Percentiles rank a stretch among this genome's conserved stretches.
Evolutionary conservation across 2,888 invertebrate genomes (phyloP).

Genomic region (Phengaris arion): DNA sequence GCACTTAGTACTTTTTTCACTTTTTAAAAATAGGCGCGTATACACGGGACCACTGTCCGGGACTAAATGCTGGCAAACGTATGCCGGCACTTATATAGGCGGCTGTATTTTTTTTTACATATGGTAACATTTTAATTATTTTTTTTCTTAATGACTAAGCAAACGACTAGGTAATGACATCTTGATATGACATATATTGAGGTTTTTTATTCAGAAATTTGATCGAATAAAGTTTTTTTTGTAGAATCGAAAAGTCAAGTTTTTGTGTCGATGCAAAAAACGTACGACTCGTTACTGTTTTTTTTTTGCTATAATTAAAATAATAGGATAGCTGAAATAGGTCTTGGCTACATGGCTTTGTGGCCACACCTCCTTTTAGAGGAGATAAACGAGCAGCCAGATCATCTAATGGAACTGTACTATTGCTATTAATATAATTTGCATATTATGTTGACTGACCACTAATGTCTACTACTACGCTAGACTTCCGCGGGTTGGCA

Average conservation of each 20-base stretch:
- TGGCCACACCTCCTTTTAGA: too few relatives aligned
- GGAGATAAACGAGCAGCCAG: too few relatives aligned
- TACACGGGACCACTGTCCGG: constrained; percentile 49
- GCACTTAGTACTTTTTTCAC: constrained; percentile 32
- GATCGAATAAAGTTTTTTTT: background rate
- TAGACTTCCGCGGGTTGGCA: too few relatives aligned
- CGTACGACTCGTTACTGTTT: background rate
- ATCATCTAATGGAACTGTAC: too few relatives aligned
- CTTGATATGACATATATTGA: background rate
- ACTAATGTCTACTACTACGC: too few relatives aligned
- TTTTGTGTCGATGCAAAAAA: too few relatives aligned
- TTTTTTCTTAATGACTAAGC: constrained; percentile 2
- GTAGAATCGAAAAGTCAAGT: background rate
- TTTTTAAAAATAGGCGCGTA: constrained; percentile 46
- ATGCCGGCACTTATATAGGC: constrained; percentile 55
- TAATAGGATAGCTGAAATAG: too few relatives aligned
- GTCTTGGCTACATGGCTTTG: too few relatives aligned
- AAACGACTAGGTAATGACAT: too few relatives aligned
- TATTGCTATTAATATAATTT: too few relatives aligned
- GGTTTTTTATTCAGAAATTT: constrained; percentile 9
- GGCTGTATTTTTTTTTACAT: constrained; percentile 37
- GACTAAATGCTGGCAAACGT: constrained; percentile 55
- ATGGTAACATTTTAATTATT: constrained; percentile 16
- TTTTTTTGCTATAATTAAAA: background rate
- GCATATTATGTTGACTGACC: too few relatives aligned